Evolutionary conservation across 2,797 vertebrate genomes (phyloP).

Genomic region (Zenarchopterus dispar): DNA sequence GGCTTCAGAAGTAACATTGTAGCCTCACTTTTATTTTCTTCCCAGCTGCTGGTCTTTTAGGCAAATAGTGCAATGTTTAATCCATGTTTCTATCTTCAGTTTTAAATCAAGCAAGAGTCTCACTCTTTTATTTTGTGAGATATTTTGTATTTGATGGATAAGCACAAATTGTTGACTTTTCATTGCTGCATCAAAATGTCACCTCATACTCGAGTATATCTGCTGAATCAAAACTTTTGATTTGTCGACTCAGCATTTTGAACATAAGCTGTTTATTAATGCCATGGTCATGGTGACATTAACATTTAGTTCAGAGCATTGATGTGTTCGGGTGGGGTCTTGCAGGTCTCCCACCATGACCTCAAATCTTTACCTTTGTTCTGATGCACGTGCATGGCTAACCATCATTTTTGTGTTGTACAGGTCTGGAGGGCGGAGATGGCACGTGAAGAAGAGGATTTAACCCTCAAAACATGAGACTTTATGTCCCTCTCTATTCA

Average conservation of each 20-base stretch:
- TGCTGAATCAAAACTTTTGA: no score
- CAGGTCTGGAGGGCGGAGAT: slow-evolving; percentile 44
- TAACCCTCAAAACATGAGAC: slow-evolving; percentile 60
- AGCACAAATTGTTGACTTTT: no score
- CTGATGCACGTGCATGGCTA: slow-evolving; percentile 17
- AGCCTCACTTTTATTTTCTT: no score
- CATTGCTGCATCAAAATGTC: background rate
- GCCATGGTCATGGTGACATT: background rate
- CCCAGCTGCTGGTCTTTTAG: no score
- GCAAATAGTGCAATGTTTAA: no score
- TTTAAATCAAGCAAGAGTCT: no score
- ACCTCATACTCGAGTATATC: background rate
- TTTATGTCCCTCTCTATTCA: slow-evolving; percentile 56
- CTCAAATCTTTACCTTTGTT: slow-evolving; percentile 7
- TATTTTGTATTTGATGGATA: no score
- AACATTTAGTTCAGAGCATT: background rate
- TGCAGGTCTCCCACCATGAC: background rate
- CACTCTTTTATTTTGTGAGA: no score
- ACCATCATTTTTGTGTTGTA: slow-evolving; percentile 48
- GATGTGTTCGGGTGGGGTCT: background rate
- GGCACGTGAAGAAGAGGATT: slow-evolving; percentile 65
- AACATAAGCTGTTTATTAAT: background rate
- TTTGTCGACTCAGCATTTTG: no score
- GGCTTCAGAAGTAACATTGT: no score
- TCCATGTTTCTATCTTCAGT: no score